Percentiles rank a stretch among this genome's conserved stretches.
These are phyloP conservation scores for Triplophysa tibetana DNA, from an alignment of 2,113 vertebrate genomes.

Conservation along the genomic window DNA sequence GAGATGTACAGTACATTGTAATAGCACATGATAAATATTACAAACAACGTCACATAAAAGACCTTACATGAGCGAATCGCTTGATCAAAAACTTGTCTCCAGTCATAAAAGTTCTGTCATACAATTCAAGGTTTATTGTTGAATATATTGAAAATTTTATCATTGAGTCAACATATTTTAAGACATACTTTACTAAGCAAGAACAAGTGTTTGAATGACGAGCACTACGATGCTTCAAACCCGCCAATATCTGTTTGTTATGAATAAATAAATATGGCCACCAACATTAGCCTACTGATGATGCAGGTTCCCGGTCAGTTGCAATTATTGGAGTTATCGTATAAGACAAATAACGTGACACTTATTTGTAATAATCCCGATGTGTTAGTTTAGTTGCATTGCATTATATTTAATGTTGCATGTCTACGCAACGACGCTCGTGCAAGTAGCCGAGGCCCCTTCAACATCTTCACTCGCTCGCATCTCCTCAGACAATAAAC, in stretches of 20 bases:
- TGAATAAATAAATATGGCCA: neutral
- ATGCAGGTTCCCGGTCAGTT: neutral
- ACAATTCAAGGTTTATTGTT: no score
- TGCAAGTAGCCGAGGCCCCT: slow-evolving; percentile 1
- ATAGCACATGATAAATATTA: no score
- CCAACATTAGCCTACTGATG: neutral
- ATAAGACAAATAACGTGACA: neutral
- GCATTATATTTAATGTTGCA: neutral
- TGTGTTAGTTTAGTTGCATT: neutral
- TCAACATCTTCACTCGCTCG: neutral
- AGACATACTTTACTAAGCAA: neutral
- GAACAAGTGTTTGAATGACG: neutral
- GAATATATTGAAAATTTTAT: no score
- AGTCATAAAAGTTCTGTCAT: no score
- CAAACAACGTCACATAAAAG: no score
- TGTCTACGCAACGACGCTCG: neutral
- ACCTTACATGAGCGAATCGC: no score
- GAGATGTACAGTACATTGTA: no score
- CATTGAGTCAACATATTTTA: neutral
- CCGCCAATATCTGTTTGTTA: neutral
- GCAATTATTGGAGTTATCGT: neutral
- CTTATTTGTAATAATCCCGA: neutral
- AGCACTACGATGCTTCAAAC: neutral
- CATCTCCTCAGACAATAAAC: slow-evolving; percentile 32
- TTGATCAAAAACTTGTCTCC: no score